phyloP scores from a whole-genome alignment of 2,888 invertebrate species.

The Lasius fuliginosus region DNA sequence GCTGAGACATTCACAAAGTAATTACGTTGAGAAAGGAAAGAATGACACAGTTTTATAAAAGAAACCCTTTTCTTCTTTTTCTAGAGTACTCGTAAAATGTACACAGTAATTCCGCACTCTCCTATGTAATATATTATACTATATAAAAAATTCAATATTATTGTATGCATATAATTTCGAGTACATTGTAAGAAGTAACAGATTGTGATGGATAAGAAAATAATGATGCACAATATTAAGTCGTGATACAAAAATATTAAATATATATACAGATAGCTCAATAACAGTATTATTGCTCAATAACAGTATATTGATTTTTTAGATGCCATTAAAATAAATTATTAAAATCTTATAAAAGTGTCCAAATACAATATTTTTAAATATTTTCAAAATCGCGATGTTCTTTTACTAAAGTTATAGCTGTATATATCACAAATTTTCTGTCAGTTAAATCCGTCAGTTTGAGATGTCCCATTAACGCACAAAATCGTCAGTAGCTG shows the following conservation, averaged over 20 bases:
- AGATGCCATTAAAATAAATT: background rate
- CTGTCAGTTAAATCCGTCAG: background rate
- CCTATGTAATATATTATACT: background rate
- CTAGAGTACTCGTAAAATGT: background rate
- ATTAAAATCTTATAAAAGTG: background rate
- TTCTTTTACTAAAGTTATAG: background rate
- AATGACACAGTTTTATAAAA: constrained; percentile 10
- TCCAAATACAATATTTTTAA: background rate
- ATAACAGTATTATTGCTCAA: background rate
- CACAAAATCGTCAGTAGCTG: constrained; percentile 22
- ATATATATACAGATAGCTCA: background rate
- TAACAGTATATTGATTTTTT: background rate
- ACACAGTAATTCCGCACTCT: background rate
- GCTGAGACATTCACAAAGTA: constrained; percentile 26
- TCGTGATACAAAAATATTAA: background rate
- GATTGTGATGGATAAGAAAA: background rate
- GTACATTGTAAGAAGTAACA: background rate
- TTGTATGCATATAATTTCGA: constrained; percentile 15
- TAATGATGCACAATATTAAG: constrained; percentile 1
- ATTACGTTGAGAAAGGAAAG: constrained; percentile 7
- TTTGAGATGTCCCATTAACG: background rate
- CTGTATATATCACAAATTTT: background rate
- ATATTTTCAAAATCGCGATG: background rate
- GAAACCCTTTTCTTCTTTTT: background rate
- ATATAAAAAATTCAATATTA: background rate